Conservation (phyloP, 2,888 invertebrate genomes). For the Caenorhabditis doughertyi region DNA sequence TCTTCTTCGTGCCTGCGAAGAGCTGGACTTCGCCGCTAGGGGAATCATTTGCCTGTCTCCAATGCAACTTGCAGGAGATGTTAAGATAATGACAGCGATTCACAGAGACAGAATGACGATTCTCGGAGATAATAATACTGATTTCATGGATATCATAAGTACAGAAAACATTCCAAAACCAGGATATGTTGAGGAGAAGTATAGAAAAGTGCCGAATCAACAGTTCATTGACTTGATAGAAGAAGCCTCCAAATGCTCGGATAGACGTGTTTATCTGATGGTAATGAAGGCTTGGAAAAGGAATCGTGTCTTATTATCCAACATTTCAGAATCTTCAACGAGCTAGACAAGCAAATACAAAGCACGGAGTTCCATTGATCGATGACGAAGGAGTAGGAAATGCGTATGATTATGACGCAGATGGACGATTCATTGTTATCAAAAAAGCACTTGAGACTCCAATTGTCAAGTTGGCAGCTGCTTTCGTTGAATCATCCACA, state of each 20-base stretch:
- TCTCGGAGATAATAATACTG: conserved; percentile 54
- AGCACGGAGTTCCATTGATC: conserved; percentile 21
- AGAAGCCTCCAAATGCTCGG: conserved; percentile 30
- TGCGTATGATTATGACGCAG: conserved; percentile 51
- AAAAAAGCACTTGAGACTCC: conserved; percentile 31
- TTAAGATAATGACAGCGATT: conserved; percentile 54
- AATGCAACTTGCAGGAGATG: conserved; percentile 47
- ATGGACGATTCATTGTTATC: conserved; percentile 38
- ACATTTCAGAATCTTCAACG: conserved; percentile 51
- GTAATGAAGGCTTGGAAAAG: neutral
- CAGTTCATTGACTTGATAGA: conserved; percentile 52
- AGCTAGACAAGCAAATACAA: conserved; percentile 13
- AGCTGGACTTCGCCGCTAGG: conserved; percentile 58
- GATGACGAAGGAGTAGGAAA: conserved; percentile 50
- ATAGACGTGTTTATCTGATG: conserved; percentile 34
- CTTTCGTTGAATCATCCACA: conserved; percentile 38
- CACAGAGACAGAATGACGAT: conserved; percentile 53
- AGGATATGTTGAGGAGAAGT: conserved; percentile 22
- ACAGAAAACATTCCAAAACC: conserved; percentile 37
- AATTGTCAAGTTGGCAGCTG: conserved; percentile 29
- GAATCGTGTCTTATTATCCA: neutral
- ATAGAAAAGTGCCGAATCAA: conserved; percentile 34
- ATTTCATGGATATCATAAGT: conserved; percentile 46
- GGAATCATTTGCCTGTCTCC: conserved; percentile 50
- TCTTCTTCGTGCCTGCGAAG: conserved; percentile 61